phyloP scores from a whole-genome alignment of 2,888 invertebrate species.

The Nephrotoma appendiculata region DNA sequence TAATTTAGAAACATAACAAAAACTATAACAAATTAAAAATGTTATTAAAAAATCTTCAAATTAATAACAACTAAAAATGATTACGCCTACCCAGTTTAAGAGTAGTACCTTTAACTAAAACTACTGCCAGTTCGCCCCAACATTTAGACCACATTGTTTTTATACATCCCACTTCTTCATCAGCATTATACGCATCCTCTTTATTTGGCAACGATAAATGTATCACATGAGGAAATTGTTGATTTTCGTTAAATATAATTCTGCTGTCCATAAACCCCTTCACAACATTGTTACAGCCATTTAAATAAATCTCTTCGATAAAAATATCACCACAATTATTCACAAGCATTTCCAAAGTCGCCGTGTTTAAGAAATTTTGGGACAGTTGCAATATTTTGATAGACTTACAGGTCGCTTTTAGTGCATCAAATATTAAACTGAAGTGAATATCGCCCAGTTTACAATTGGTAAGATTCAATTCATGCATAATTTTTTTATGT shows the following conservation, averaged over 20 bases:
- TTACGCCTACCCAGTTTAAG: constrained; percentile 16
- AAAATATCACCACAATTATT: constrained; percentile 12
- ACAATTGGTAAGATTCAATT: constrained; percentile 41
- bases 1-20: neutral
- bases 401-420: constrained; percentile 18
- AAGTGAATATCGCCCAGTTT: constrained; percentile 46
- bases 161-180: constrained; percentile 21
- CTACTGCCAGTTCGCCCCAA: constrained; percentile 22
- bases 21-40: neutral
- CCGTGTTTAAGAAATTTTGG: constrained; percentile 41
- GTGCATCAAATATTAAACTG: constrained; percentile 20
- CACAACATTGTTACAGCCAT: constrained; percentile 41
- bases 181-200: neutral
- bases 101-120: constrained; percentile 15
- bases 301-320: constrained; percentile 36
- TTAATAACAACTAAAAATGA: neutral
- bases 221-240: neutral
- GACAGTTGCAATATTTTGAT: constrained; percentile 30
- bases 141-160: constrained; percentile 22
- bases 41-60: neutral
- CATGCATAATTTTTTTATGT: constrained; percentile 18
- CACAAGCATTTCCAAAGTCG: constrained; percentile 43
- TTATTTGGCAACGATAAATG: neutral
- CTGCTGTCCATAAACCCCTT: constrained; percentile 17
- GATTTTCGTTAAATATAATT: neutral